Conservation (phyloP, 2,113 vertebrate genomes). For the Paramisgurnus dabryanus region DNA sequence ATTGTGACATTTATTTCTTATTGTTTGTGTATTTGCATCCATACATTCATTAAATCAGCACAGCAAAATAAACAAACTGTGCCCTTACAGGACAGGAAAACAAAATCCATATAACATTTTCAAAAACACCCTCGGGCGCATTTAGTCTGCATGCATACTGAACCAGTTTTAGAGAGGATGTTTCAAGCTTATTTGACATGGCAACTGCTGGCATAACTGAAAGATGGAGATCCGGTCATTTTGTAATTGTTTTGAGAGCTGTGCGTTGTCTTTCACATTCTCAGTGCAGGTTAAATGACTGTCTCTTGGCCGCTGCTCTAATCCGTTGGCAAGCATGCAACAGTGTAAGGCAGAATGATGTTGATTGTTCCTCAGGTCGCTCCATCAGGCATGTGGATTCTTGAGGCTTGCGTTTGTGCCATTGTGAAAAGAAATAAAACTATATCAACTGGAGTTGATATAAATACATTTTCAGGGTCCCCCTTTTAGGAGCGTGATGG, state of each 20-base stretch:
- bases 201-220: conserved; percentile 48
- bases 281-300: conserved; percentile 62
- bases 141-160: neutral
- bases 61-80: neutral
- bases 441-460: too few species aligned
- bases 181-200: conserved; percentile 30
- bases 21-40: too few species aligned
- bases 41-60: too few species aligned
- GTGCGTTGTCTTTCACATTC: conserved; percentile 41
- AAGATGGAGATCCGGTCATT: conserved; percentile 52
- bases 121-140: neutral
- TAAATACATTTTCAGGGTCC: too few species aligned
- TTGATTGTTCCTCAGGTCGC: conserved; percentile 56
- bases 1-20: too few species aligned
- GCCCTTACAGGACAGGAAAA: neutral
- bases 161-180: neutral
- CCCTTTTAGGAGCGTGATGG: too few species aligned
- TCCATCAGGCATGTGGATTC: conserved; percentile 13
- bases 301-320: conserved; percentile 60
- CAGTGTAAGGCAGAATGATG: conserved; percentile 63
- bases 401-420: conserved; percentile 15
- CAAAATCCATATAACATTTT: neutral
- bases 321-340: conserved; percentile 57
- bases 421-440: conserved; percentile 7
- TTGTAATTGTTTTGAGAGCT: conserved; percentile 65